Base-by-base conservation (phyloP, 2,113 vertebrate genomes). In the Upupa epops region DNA sequence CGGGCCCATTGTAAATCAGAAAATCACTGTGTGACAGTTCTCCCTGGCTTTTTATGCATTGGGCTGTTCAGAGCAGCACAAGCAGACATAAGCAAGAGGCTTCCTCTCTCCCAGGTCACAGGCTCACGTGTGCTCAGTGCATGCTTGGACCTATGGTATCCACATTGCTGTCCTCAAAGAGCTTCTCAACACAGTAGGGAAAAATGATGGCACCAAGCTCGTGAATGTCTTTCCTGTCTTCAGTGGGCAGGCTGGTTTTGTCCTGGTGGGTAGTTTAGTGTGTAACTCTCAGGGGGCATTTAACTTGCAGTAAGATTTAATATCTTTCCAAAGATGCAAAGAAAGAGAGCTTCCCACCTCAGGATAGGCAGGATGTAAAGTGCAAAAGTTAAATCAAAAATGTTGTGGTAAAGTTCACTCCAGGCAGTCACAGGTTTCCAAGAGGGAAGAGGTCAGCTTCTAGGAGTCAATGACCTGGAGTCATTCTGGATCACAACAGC, bases 1-100 rank as follows among this genome's bases (percentile, higher is more conserved):
- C 73, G 72, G 63, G 64, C 51, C n/a, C 2, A 2, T 42, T 93
- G 91, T 98, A 98, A 98, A 98, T 98, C 96, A 98, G 86, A 91
- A 91, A 87, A 91, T 72, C 17, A 5, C 69, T 78, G 88, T 69
- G 42, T 84, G 81, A 77, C 64, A 31, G 18, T 51, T 85, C 68
- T 56, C 60, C 20, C 36, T 88, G 58, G 17, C 8, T 86, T 14
- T 83, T 36, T 20, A n/a, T 63, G 48, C 4, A 2, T 24, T 65
- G 73, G 61, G 78, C 56, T 81, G 46, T 51, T 78, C 1, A 2
- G 18, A 85, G 83, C 34, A 64, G 25, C 77, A 48, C 69, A 58
- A 66, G 69, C 56, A 81, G 65, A 36, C 17, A 46, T 58, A 21
- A 74, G 31, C 45, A 56, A 61, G 40, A 86, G 60, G 29, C 16